Conservation (phyloP, 2,797 vertebrate species). For the Nyctibius grandis region DNA sequence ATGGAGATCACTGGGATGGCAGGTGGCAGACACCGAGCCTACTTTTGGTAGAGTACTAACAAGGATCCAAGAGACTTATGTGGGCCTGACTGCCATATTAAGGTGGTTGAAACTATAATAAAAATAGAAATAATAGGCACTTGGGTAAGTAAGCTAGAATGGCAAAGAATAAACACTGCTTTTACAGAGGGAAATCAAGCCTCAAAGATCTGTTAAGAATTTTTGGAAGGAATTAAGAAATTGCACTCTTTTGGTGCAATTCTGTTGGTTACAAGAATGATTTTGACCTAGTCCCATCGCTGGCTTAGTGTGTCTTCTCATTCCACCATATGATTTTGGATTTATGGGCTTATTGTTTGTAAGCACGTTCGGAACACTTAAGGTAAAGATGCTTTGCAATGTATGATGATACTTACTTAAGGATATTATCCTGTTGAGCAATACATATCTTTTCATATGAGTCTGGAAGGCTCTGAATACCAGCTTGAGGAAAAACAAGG, state of each 20-base stretch:
- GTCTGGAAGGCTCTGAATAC: not conserved
- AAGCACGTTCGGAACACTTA: not conserved
- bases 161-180: not conserved
- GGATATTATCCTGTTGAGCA: not conserved
- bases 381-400: not conserved
- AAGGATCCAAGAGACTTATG: not conserved
- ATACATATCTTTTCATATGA: not conserved
- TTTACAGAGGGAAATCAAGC: not conserved
- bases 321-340: not conserved
- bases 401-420: not conserved
- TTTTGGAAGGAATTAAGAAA: not conserved
- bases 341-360: not conserved
- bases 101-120: not conserved
- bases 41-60: not conserved
- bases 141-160: not conserved
- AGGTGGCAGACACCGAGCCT: not conserved
- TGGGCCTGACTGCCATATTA: not conserved
- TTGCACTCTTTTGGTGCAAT: not conserved
- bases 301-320: not conserved
- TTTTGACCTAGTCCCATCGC: not conserved
- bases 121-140: not conserved
- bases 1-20: not conserved
- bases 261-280: not conserved
- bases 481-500: not conserved
- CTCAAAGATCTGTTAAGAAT: not conserved